Evolutionary conservation across 2,797 vertebrate species (phyloP).

Genomic region (Coregonus suidteri): DNA sequence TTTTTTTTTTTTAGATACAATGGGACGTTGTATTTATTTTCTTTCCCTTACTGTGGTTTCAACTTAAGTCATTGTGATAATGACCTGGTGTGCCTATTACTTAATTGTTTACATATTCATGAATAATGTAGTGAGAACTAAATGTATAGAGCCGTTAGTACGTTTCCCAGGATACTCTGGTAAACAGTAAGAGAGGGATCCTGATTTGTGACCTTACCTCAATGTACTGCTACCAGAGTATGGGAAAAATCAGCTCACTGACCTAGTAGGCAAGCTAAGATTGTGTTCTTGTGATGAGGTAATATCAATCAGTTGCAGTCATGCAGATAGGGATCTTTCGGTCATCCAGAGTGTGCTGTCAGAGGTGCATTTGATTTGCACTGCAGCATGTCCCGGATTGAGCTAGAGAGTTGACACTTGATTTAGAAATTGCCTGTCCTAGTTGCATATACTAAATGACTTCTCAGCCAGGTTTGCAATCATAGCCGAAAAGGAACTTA

Average conservation of each 20-base stretch:
- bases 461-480: neutral
- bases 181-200: constrained; percentile 18
- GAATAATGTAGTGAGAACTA: constrained; percentile 39
- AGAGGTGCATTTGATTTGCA: neutral
- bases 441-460: neutral
- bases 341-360: neutral
- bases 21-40: constrained; percentile 40
- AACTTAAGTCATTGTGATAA: constrained; percentile 26
- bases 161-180: constrained; percentile 19
- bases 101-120: constrained; percentile 44
- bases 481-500: neutral
- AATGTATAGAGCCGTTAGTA: constrained; percentile 20
- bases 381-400: neutral
- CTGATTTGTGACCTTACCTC: constrained; percentile 46
- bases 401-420: neutral
- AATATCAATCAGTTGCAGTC: neutral
- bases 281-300: neutral
- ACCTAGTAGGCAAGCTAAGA: neutral
- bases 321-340: neutral
- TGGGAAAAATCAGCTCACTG: constrained; percentile 7
- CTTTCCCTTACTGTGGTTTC: constrained; percentile 29
- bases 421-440: neutral
- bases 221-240: constrained; percentile 3
- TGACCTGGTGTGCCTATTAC: constrained; percentile 20
- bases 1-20: constrained; percentile 1